Evolutionary conservation across 2,113 vertebrate species (phyloP).

Genomic region (Callipepla squamata): DNA sequence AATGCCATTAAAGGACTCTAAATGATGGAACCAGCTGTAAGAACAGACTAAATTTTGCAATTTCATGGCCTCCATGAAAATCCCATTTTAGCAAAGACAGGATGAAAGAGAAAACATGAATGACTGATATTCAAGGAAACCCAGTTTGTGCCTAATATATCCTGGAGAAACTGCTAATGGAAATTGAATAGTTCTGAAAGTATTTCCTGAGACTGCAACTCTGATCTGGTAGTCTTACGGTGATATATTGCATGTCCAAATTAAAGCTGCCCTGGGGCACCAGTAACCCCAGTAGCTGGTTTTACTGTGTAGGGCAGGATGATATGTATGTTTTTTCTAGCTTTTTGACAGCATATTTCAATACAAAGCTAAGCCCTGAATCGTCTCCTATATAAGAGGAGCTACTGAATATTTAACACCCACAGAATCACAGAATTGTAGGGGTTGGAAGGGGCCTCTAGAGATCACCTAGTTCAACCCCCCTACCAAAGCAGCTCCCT

Average conservation of each 20-base stretch:
- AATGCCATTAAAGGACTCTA: neutral
- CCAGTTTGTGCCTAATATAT: constrained; percentile 62
- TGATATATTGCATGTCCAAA: constrained; percentile 62
- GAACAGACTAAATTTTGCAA: constrained; percentile 40
- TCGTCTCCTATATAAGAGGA: neutral
- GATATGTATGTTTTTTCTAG: constrained; percentile 51
- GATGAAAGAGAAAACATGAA: constrained; percentile 63
- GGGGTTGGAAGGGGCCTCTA: too few species aligned
- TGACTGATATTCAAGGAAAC: constrained; percentile 63
- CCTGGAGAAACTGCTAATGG: constrained; percentile 68
- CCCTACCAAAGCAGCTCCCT: too few species aligned
- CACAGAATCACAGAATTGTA: too few species aligned
- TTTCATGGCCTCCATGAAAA: constrained; percentile 59
- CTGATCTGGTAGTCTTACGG: constrained; percentile 51
- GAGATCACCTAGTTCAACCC: too few species aligned
- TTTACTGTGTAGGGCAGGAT: constrained; percentile 30
- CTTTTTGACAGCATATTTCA: constrained; percentile 59
- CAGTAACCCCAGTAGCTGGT: constrained; percentile 32
- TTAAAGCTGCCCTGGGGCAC: constrained; percentile 64
- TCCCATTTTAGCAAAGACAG: constrained; percentile 62
- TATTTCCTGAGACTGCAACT: constrained; percentile 64
- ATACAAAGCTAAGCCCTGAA: constrained; percentile 1
- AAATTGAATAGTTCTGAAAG: constrained; percentile 67
- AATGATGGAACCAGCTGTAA: constrained; percentile 8
- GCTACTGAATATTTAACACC: constrained; percentile 49